Base-by-base conservation (phyloP, 1,140 invertebrate genomes). In the Philopotamus ludificatus region DNA sequence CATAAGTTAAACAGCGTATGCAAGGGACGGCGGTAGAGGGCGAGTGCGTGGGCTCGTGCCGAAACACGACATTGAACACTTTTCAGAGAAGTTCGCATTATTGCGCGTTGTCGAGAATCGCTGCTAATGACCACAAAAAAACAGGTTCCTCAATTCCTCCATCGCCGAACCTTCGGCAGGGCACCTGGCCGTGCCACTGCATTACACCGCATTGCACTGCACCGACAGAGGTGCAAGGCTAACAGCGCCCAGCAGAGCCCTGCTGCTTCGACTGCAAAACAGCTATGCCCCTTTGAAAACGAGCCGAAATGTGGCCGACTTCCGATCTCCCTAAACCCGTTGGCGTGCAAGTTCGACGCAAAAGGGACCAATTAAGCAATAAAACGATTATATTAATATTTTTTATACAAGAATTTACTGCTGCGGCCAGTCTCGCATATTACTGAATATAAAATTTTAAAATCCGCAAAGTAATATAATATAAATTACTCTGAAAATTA, bases 31-130 rank as follows among this genome's bases (percentile, higher is more conserved):
- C n/a, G n/a, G n/a, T n/a, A n/a, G n/a, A n/a, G n/a, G n/a, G n/a
- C n/a, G n/a, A n/a, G 7, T 47, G 50, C 50, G 50, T 53, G 50
- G 50, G 25, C 18, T 57, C 26, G 25, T 20, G 18, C 53, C 53
- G 53, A 57, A 34, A 39, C 28, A 16, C 20, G 53, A 57, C 53
- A 41, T 34, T 41, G 53, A 57, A 34, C 44, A 34, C 22, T 20
- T 25, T 39, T 18, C 7, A 2, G 20, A 57, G 28, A 57, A 10
- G 28, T 7, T 34, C 28, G 28, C 28, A 34, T 34, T 34, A 7
- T 34, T 34, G 12, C 28, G 28, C 28, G 28, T 34, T 34, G 4
- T 34, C 28, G 28, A 34, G 28, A 34, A 34, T 4, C 28, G 28
- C 4, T 12, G 12, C 28, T 12, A 16, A 18, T 16, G 44, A 18